Base-by-base conservation (phyloP, 2,797 vertebrate species). In the Coregonus ussuriensis region DNA sequence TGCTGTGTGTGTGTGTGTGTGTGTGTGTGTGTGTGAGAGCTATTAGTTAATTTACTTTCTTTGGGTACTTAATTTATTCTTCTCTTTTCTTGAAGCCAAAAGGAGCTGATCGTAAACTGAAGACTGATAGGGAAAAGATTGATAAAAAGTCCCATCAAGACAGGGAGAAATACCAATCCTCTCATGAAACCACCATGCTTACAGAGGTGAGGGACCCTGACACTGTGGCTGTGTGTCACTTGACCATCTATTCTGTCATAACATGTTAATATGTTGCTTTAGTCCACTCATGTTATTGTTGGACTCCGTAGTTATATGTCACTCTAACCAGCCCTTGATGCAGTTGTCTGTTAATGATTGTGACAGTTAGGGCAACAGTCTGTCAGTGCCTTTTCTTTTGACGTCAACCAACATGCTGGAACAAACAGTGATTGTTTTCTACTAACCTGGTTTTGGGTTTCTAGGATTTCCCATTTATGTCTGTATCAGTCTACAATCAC, bases 61-160 rank as follows among this genome's bases (percentile, higher is more conserved):
- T 68, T 31, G 16, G 21, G 56, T 18, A 18, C 56, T 59, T 65
- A 65, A 21, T 6, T 7, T 65, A 3, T 31, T 4, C 6, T 41
- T 79, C 7, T 74, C n/a, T 63, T 77, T 37, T 75, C 29, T 13
- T 83, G 3, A 83, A 99, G 98, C 98, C 97, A 51, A 99, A 99
- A 93, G 97, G 97, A 89, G 98, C 98, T 0, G 97, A 99, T 88
- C 95, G 98, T 81, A 99, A 99, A 84, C 96, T 98, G 90, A 99
- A 99, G 91, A 99, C 97, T 0, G 98, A 99, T 91, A 86, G 95
- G 41, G 98, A 99, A 80, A 99, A 97, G 94, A 97, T 99, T 83
- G 96, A 97, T 79, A 99, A 98, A 85, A 96, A 96, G 90, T 94
- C 90, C 0, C 85, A 91, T 68, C 96, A 96, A 47, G 98, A 99